These are phyloP conservation scores for Pao palembangensis DNA, from an alignment of 2,113 vertebrate species.

Conservation along the genomic window DNA sequence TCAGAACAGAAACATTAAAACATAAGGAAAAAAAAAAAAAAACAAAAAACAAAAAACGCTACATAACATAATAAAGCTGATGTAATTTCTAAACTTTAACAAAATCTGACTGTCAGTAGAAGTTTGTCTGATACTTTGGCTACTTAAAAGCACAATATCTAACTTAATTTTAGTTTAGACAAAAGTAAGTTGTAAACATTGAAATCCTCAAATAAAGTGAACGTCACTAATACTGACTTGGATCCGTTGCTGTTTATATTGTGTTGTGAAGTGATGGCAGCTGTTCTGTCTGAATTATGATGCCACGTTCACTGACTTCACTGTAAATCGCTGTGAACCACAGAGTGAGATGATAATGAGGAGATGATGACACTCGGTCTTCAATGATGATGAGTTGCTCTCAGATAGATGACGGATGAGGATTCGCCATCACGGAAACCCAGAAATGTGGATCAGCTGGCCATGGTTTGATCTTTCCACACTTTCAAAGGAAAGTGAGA, in stretches of 20 bases:
- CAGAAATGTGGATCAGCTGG: slow-evolving; percentile 54
- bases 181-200: too few species aligned
- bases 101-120: too few species aligned
- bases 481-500: slow-evolving; percentile 72
- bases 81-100: too few species aligned
- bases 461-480: slow-evolving; percentile 51
- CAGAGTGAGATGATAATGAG: not conserved
- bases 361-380: slow-evolving; percentile 24
- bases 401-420: slow-evolving; percentile 45
- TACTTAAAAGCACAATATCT: too few species aligned
- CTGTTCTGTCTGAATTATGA: slow-evolving; percentile 4
- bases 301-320: slow-evolving; percentile 13
- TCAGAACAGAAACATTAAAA: too few species aligned
- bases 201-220: too few species aligned
- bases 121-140: too few species aligned
- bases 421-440: slow-evolving; percentile 41
- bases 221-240: too few species aligned
- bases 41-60: too few species aligned
- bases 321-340: slow-evolving; percentile 29
- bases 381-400: slow-evolving; percentile 48
- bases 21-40: too few species aligned
- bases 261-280: slow-evolving; percentile 11
- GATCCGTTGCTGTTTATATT: slow-evolving; percentile 18
- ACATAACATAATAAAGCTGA: too few species aligned
- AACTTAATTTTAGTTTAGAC: too few species aligned